Evolutionary conservation across 2,888 invertebrate species (phyloP), one percentile per base, ranked within the genome.

Genomic region (Oconnorella tubifera): DNA sequence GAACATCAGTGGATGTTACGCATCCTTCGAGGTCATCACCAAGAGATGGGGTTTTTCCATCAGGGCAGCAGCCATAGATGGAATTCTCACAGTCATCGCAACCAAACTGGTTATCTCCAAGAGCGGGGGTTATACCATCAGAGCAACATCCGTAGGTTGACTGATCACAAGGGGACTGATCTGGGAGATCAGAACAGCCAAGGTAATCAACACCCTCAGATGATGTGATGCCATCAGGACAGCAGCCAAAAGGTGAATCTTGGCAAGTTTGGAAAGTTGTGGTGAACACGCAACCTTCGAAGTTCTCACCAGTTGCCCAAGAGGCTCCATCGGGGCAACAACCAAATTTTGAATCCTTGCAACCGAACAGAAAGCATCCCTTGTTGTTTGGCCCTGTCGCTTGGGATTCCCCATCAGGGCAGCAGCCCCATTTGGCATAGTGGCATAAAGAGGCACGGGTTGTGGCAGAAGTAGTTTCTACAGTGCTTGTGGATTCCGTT

Each of bases 401-500:
- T 1, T 89, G 86, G 51, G 88, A 86, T 74, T 90, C 87, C 77
- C 92, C 91, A 77, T 97, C 95, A 0, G 90, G 90, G 76, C 94
- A 95, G 78, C 94, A 95, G 2, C 53, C 53, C 75, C 80, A 84
- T 53, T 77, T 76, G 3, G 83, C 79, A 55, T 27, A 48, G 25
- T 31, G 14, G 29, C 68, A 68, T 14, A 40, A 56, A 49, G 90
- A 4, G 53, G 14, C 4, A 6, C 14, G 14, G 10, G 25, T 23
- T 19, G 53, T 51, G 10, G 6, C 10, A 6, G 10, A 4, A 6
- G 53, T 51, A 10, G 19, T 10, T 19, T 14, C 40, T 19, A 40
- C 40, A 19, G 19, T 19, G 40, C 19, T 19, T 40, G 40, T 40
- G 10, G 40, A 14, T n/a, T n/a, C n/a, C n/a, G n/a, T n/a, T n/a